phyloP scores from a whole-genome alignment of 2,113 vertebrate genomes.

The Ophthalmolycus amberensis region DNA sequence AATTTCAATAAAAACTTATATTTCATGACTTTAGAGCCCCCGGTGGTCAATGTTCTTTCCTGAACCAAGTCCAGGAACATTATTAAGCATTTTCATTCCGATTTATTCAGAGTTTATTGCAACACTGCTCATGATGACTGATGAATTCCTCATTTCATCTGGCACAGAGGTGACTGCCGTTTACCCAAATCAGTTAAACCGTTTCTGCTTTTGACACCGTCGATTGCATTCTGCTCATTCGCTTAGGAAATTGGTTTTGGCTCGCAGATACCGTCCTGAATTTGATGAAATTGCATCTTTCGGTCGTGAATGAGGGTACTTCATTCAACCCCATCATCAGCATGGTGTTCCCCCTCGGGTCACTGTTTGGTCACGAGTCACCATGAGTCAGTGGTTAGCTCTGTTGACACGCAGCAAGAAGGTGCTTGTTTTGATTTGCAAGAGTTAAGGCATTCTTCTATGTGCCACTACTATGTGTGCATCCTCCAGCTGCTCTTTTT shows the following conservation, averaged over 20 bases:
- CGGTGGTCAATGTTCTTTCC: neutral
- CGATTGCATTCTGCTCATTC: slow-evolving; percentile 13
- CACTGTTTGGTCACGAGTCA: neutral
- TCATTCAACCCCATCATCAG: neutral
- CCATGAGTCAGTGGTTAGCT: neutral
- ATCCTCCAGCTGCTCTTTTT: neutral
- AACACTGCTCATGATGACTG: slow-evolving; percentile 9
- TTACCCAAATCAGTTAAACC: slow-evolving; percentile 11
- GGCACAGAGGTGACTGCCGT: slow-evolving; percentile 10
- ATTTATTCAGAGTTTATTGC: neutral
- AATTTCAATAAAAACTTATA: neutral
- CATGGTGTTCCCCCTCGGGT: neutral
- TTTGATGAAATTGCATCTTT: slow-evolving; percentile 12
- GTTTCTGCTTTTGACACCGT: slow-evolving; percentile 23
- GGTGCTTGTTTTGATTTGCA: neutral
- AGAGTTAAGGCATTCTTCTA: neutral
- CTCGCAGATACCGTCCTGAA: neutral
- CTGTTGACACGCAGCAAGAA: neutral
- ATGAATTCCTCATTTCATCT: slow-evolving; percentile 29
- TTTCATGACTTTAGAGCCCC: neutral
- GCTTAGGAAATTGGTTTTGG: slow-evolving; percentile 29
- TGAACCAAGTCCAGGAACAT: neutral
- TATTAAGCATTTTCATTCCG: slow-evolving; percentile 1
- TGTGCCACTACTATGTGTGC: neutral
- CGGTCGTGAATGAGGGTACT: neutral